Percentiles rank a stretch among this genome's conserved stretches.
Evolutionary conservation across 2,797 vertebrate species (phyloP).

Genomic region (Melanotaenia nigrans): DNA sequence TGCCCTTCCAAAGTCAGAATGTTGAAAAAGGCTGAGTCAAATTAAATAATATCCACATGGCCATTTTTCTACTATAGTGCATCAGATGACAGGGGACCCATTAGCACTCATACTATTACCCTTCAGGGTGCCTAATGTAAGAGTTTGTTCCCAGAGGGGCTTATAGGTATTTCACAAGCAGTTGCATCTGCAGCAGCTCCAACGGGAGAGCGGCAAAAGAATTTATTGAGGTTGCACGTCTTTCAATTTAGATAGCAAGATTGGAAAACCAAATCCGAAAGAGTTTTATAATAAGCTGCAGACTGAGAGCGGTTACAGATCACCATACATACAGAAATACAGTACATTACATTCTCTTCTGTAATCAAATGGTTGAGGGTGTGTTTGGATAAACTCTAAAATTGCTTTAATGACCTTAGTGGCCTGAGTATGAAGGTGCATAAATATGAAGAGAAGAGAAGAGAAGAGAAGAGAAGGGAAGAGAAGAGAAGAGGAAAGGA

Average conservation of each 20-base stretch:
- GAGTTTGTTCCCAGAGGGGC: slow-evolving; percentile 24
- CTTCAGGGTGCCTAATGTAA: slow-evolving; percentile 19
- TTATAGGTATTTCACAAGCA: slow-evolving; percentile 12
- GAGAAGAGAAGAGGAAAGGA: too few species aligned
- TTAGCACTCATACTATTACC: slow-evolving; percentile 13
- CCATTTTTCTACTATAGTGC: slow-evolving; percentile 10
- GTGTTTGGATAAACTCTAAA: not conserved
- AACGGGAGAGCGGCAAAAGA: slow-evolving; percentile 20
- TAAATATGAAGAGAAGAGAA: not conserved
- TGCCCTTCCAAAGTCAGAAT: slow-evolving; percentile 1
- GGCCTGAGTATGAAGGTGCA: not conserved
- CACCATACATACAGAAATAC: not conserved
- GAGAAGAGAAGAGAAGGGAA: too few species aligned
- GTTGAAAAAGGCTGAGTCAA: slow-evolving; percentile 17
- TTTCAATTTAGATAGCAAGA: not conserved
- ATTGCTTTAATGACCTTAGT: slow-evolving; percentile 5
- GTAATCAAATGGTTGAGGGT: not conserved
- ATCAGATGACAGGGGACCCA: slow-evolving; percentile 36
- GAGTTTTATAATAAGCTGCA: too few species aligned
- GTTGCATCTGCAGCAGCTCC: not conserved
- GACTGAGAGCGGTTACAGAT: too few species aligned
- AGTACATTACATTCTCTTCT: not conserved
- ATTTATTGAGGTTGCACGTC: not conserved
- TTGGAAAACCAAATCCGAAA: too few species aligned
- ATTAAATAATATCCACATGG: slow-evolving; percentile 17